Base-by-base conservation (phyloP, 2,113 vertebrate genomes). In the Misgurnus mizolepis region DNA sequence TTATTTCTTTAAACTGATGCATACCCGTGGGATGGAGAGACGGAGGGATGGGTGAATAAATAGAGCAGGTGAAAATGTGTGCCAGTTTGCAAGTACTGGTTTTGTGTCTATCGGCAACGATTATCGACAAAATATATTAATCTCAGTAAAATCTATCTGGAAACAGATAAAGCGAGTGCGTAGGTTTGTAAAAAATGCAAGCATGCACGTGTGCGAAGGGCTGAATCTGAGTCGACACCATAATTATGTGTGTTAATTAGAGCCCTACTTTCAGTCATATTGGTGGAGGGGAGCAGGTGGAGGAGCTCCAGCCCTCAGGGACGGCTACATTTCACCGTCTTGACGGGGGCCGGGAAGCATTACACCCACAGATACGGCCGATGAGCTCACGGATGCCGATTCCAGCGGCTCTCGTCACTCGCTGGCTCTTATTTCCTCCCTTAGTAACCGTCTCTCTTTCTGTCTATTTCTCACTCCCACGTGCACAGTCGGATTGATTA, bases 221-320 rank as follows among this genome's bases (percentile, higher is more conserved):
- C 60, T 73, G 80, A 78, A 75, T 82, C 49, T 67, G 79, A 81
- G 70, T 18, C 41, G 81, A 70, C 78, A 80, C 22, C 34, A 58
- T 86, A 72, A 86, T 86, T 86, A 82, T 73, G 65, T 22, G 47
- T 62, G 69, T 76, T 84, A 84, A 86, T 82, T 76, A 79, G 67
- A 82, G 53, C 41, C 85, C 85, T 86, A 86, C 75, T 79, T 86
- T 86, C 70, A 62, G 22, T 56, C 82, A 76, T 77, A 18, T 43
- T 53, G 60, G 80, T 71, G 64, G 67, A 22, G 3, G 17, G 14
- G 76, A 61, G 76, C 55, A 10, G 71, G 71, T 66, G 39, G n/a
- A 58, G 10, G 12, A 69, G 65, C 56, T 15, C 7, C 3, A 12
- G 71, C 15, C 40, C n/a, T 45, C 69, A 2, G n/a, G 55, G n/a